A percentile compares a stretch with the other conserved stretches of the same genome.
Conservation (phyloP, 2,888 invertebrate species). For the Plusia festucae region DNA sequence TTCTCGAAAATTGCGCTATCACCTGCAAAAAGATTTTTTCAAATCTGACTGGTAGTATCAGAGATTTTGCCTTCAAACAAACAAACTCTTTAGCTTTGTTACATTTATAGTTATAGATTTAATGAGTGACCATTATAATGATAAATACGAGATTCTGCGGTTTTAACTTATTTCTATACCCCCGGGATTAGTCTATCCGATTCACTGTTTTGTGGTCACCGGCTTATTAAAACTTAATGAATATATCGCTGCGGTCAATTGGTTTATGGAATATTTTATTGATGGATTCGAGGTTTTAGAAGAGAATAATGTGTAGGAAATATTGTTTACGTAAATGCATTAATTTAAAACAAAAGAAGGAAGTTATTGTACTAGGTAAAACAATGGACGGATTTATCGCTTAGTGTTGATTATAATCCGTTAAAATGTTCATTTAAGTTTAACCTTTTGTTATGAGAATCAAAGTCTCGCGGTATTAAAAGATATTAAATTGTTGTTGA, state of each 20-base stretch:
- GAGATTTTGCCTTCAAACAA: no score
- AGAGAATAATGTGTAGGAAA: background rate
- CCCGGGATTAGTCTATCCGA: constrained; percentile 34
- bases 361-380: background rate
- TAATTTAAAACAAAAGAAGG: background rate
- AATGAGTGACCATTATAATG: constrained; percentile 39
- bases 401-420: background rate
- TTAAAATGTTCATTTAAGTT: background rate
- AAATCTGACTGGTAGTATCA: no score
- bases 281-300: background rate
- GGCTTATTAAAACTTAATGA: constrained; percentile 8
- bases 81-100: no score
- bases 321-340: background rate
- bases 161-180: constrained; percentile 26
- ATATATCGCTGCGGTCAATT: background rate
- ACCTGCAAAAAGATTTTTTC: no score
- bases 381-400: background rate
- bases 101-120: constrained; percentile 37
- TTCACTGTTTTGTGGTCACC: constrained; percentile 16
- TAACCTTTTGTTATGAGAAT: background rate
- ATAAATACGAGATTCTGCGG: constrained; percentile 37
- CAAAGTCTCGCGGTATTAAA: background rate
- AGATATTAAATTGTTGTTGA: no score
- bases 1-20: no score
- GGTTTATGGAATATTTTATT: background rate